Conservation (phyloP, 2,113 vertebrate genomes). For the Myotis davidii region DNA sequence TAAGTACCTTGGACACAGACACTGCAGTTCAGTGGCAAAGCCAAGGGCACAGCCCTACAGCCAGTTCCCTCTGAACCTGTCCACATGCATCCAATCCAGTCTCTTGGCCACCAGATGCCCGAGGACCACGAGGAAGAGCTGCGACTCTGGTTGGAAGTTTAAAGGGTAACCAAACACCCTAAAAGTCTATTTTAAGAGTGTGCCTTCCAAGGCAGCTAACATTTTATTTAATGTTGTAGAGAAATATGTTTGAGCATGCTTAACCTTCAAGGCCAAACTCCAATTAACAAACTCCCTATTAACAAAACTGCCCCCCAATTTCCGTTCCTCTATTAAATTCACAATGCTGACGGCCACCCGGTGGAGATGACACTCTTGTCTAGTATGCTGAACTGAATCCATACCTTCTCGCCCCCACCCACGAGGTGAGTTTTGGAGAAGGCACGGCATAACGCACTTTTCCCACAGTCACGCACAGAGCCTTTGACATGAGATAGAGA, state of each 20-base stretch:
- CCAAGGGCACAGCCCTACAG: neutral
- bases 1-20: neutral
- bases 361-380: neutral
- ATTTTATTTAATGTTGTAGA: neutral
- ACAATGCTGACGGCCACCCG: neutral
- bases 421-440: neutral
- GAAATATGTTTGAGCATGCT: neutral
- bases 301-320: neutral
- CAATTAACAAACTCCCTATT: neutral
- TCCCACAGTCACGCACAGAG: neutral
- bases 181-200: neutral
- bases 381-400: neutral
- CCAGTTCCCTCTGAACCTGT: neutral
- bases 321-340: neutral
- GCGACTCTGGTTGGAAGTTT: neutral
- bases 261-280: neutral
- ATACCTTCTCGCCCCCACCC: neutral
- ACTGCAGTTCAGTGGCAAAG: neutral
- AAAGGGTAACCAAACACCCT: neutral
- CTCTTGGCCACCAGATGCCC: neutral
- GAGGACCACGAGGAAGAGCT: neutral
- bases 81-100: rapidly evolving
- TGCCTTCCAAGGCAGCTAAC: neutral
- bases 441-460: rapidly evolving
- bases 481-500: neutral